Conservation (phyloP, 53 echinoderm and acorn worm species). For the Actinopyga echinites region DNA sequence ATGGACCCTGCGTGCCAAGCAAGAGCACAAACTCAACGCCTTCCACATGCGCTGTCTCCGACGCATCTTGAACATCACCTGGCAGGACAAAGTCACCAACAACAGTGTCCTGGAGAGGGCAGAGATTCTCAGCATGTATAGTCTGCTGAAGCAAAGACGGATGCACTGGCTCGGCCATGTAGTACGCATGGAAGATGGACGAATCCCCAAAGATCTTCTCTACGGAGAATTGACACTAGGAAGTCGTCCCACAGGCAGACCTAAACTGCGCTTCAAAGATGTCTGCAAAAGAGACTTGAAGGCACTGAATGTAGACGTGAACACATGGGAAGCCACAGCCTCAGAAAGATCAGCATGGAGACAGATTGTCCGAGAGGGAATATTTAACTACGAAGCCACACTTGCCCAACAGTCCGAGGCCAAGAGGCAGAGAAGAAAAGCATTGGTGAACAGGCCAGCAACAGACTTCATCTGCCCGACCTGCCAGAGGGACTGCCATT, state of each 20-base stretch:
- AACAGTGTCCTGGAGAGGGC: not conserved
- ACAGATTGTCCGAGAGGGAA: not conserved
- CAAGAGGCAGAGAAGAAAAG: not conserved
- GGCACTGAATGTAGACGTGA: not conserved
- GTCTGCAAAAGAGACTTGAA: slow-evolving; percentile 31
- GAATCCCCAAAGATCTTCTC: slow-evolving; percentile 27
- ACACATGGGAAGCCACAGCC: slow-evolving; percentile 14
- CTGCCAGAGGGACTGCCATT: not conserved
- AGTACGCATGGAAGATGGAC: not conserved
- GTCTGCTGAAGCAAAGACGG: not conserved
- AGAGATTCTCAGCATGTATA: not conserved
- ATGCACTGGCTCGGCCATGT: slow-evolving; percentile 41
- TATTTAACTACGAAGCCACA: not conserved
- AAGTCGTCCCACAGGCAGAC: slow-evolving; percentile 5
- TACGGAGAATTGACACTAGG: slow-evolving; percentile 36
- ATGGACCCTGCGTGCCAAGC: slow-evolving; percentile 25
- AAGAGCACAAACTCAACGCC: not conserved
- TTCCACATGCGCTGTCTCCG: not conserved
- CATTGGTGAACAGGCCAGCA: not conserved
- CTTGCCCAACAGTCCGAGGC: not conserved
- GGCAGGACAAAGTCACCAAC: not conserved
- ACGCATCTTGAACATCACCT: not conserved
- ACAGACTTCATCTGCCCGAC: not conserved
- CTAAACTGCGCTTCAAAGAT: slow-evolving; percentile 19
- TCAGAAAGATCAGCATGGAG: not conserved